Evolutionary conservation across 2,113 vertebrate species (phyloP), one percentile per base, ranked within the genome.

Genomic region (Otis tarda): DNA sequence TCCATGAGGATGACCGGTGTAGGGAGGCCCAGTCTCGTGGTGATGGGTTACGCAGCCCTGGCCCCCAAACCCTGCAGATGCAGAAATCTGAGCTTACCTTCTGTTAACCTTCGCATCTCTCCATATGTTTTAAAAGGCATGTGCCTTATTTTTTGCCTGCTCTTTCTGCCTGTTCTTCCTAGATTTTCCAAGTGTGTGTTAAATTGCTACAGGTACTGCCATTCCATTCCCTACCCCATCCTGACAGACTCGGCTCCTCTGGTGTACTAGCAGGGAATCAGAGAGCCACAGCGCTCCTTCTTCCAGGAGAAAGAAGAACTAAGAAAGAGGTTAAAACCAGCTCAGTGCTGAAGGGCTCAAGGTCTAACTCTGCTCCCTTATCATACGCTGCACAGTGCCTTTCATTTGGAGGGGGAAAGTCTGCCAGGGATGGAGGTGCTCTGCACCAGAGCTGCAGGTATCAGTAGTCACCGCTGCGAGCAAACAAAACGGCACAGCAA

Each of bases 1-100:
- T 87, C 47, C 61, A 22, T 23, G 37, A 71, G 24, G 47, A 79
- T 10, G 69, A 61, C 22, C 33, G 0, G 45, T 3, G 8, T 2
- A 23, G 16, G 52, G 55, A 7, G 27, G 19, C 35, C 73, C 3
- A 4, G 52, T 35, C 39, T 41, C 3, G 0, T 1, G 30, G 43
- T 2, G 2, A 22, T 2, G 30, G 28, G 15, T 49, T 49, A 35
- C 1, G 0, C 25, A 41, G 35, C 33, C 49, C 35, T 30, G 47
- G 17, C 9, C 18, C 35, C 41, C 22, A 78, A 50, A 67, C 23
- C 14, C 2, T 0, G 1, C 1, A 1, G 33, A 52, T 1, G 3
- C 27, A 94, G 75, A 83, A 67, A 68, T 71, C n/a, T 0, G 2
- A 50, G 27, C n/a, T 47, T 64, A 47, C 49, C 22, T 81, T 56